phyloP scores from a whole-genome alignment of 2,113 vertebrate species.

The Syngnathus scovelli region DNA sequence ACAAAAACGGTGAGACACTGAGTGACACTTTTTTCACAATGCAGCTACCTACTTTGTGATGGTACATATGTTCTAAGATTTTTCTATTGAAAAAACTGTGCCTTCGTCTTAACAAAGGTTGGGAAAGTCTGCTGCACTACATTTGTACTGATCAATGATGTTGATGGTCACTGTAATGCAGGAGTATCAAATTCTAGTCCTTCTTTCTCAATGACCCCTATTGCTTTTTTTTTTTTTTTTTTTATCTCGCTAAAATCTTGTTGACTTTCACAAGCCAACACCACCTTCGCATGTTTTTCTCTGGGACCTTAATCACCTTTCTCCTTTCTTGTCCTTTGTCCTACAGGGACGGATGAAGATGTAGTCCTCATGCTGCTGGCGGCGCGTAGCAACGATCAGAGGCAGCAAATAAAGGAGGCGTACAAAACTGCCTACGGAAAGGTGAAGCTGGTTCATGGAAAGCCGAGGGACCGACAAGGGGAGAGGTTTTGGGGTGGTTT shows the following conservation, averaged over 20 bases:
- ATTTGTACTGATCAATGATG: neutral
- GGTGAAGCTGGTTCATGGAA: conserved; percentile 65
- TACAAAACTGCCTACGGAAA: conserved; percentile 88
- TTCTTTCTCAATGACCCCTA: neutral
- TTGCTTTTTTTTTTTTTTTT: conserved; percentile 13
- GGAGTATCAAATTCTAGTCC: neutral
- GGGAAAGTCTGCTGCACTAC: neutral
- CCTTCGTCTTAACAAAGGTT: no score
- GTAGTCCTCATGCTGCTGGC: conserved; percentile 80
- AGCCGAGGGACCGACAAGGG: neutral
- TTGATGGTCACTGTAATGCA: neutral
- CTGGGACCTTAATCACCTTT: conserved; percentile 1
- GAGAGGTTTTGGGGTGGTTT: neutral
- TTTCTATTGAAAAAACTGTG: no score
- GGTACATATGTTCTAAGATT: no score
- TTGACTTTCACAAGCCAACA: conserved; percentile 15
- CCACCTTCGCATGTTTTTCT: neutral
- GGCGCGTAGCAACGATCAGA: conserved; percentile 81
- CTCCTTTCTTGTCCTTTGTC: neutral
- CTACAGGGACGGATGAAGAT: conserved; percentile 88
- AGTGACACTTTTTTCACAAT: no score
- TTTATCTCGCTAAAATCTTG: conserved; percentile 6
- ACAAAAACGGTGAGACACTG: no score
- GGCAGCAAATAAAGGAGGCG: conserved; percentile 80
- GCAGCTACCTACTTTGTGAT: no score